phyloP scores from a whole-genome alignment of 2,888 invertebrate species.

The Hetaerina titia region DNA sequence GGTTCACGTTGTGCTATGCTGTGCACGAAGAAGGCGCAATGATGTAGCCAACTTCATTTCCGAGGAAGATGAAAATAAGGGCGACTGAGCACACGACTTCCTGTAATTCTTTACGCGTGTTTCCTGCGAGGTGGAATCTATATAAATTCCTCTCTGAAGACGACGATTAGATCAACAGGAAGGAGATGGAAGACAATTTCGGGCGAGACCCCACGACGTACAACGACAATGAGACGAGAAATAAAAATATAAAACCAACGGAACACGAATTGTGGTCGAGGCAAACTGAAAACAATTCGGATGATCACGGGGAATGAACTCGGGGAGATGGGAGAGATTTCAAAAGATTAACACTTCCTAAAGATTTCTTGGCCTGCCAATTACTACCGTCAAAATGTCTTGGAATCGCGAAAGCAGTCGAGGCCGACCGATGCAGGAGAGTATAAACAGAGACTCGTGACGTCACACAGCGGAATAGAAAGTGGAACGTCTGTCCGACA shows the following conservation, averaged over 20 bases:
- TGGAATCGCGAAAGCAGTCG: slow-evolving; percentile 54
- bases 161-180: background rate
- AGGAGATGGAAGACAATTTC: background rate
- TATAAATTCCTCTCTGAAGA: background rate
- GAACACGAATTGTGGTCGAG: background rate
- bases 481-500: slow-evolving; percentile 66
- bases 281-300: background rate
- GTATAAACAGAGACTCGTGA: slow-evolving; percentile 54
- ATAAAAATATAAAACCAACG: background rate
- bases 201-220: background rate
- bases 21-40: background rate
- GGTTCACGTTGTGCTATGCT: background rate
- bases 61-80: background rate
- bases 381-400: background rate
- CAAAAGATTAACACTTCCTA: background rate
- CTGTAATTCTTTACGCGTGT: background rate
- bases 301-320: background rate
- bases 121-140: background rate
- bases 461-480: slow-evolving; percentile 58
- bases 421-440: slow-evolving; percentile 44
- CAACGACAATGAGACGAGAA: too few relatives aligned
- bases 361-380: slow-evolving; percentile 29
- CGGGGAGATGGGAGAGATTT: background rate
- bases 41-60: background rate
- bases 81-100: background rate